Conservation (phyloP, 2,888 invertebrate genomes). For the Hemicrepidius hirtus region DNA sequence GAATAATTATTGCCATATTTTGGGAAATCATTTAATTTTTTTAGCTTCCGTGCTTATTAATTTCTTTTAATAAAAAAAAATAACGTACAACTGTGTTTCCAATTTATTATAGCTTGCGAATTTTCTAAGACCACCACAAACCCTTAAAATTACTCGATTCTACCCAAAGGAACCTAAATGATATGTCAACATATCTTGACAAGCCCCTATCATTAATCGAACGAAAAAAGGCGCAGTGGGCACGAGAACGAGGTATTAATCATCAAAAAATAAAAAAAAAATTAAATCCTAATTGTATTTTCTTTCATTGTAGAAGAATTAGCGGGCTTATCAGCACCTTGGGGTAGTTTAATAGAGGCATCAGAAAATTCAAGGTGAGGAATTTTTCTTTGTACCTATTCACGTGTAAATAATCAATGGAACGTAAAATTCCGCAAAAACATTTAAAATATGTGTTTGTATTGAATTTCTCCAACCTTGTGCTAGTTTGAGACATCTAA, state of each 20-base stretch:
- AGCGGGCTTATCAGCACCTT: slow-evolving; percentile 85
- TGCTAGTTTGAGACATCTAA: slow-evolving; percentile 22
- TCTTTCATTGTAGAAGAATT: slow-evolving; percentile 82
- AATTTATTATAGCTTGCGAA: slow-evolving; percentile 16
- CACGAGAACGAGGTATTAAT: slow-evolving; percentile 88
- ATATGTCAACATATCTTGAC: slow-evolving; percentile 64
- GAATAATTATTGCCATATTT: neutral
- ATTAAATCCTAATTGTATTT: neutral
- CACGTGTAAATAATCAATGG: neutral
- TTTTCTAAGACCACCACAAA: neutral
- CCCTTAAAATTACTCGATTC: neutral
- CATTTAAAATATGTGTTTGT: slow-evolving; percentile 9
- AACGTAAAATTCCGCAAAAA: slow-evolving; percentile 3
- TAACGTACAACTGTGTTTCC: neutral
- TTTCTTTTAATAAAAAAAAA: neutral
- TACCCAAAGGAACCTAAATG: slow-evolving; percentile 23
- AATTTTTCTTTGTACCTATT: slow-evolving; percentile 23
- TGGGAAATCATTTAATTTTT: too few species aligned
- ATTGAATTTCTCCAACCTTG: slow-evolving; percentile 28
- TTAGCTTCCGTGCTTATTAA: neutral
- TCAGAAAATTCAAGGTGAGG: slow-evolving; percentile 45
- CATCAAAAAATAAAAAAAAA: neutral
- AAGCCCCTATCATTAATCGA: slow-evolving; percentile 81
- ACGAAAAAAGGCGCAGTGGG: slow-evolving; percentile 95
- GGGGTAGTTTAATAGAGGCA: slow-evolving; percentile 72